phyloP scores from a whole-genome alignment of 2,113 vertebrate species.

The Trachemys scripta region DNA sequence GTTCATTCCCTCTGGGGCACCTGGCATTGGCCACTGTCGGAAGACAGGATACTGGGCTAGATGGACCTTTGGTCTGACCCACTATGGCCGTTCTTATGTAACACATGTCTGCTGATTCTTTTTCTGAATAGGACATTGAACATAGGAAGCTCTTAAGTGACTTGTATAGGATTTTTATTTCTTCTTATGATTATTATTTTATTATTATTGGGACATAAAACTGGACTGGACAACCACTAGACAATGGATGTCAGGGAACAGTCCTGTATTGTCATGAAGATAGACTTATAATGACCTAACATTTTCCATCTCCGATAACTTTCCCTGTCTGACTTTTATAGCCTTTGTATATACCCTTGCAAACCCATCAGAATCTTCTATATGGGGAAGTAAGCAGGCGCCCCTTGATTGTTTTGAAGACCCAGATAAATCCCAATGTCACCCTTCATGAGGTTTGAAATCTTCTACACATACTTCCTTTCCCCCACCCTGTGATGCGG shows the following conservation, averaged over 20 bases:
- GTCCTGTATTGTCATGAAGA: neutral
- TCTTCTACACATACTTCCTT: accelerated
- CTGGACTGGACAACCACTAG: neutral
- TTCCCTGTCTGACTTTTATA: neutral
- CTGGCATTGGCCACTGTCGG: too few species aligned
- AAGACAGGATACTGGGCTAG: too few species aligned
- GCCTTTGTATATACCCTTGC: neutral
- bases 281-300: neutral
- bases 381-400: neutral
- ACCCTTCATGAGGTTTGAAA: neutral
- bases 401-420: neutral
- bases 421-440: neutral
- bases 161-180: accelerated
- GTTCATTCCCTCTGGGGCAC: too few species aligned
- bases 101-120: neutral
- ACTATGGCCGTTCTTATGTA: too few species aligned
- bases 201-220: neutral
- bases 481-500: too few species aligned
- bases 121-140: neutral
- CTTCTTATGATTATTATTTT: neutral
- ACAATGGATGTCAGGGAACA: neutral
- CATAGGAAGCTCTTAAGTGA: neutral
- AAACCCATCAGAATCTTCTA: neutral
- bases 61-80: too few species aligned
- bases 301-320: neutral